Conservation (phyloP, 2,888 invertebrate genomes). For the Cloeon dipterum region DNA sequence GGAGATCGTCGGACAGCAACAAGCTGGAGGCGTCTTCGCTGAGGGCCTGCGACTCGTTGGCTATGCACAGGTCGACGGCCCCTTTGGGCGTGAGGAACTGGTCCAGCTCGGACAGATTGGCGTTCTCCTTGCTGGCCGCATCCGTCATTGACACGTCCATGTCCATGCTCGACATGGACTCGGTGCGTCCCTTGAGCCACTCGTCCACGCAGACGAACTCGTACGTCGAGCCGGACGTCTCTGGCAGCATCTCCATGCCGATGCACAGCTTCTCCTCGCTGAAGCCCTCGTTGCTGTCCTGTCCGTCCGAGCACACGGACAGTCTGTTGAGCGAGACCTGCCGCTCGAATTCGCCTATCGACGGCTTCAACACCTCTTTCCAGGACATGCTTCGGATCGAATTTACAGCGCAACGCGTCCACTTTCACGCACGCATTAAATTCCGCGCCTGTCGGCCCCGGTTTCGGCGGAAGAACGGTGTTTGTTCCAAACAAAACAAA, state of each 20-base stretch:
- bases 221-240: not conserved
- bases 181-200: conserved; percentile 16
- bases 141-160: conserved; percentile 3
- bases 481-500: too few species aligned
- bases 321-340: not conserved
- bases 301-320: not conserved
- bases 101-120: conserved; percentile 3
- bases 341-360: not conserved
- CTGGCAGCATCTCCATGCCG: not conserved
- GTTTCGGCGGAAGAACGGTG: too few species aligned
- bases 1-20: not conserved
- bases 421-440: too few species aligned
- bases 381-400: not conserved
- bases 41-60: conserved; percentile 7
- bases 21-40: conserved; percentile 2
- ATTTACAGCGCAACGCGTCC: too few species aligned
- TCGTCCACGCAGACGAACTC: conserved; percentile 13
- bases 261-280: not conserved
- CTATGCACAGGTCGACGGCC: conserved; percentile 7
- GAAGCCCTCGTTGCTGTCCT: not conserved
- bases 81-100: conserved; percentile 7
- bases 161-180: conserved; percentile 13
- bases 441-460: too few species aligned
- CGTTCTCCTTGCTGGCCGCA: conserved; percentile 4
- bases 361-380: conserved; percentile 1